Percentiles rank a stretch among this genome's conserved stretches.
These are phyloP conservation scores for Procapra przewalskii DNA, from an alignment of 2,113 vertebrate species.

Conservation along the genomic window DNA sequence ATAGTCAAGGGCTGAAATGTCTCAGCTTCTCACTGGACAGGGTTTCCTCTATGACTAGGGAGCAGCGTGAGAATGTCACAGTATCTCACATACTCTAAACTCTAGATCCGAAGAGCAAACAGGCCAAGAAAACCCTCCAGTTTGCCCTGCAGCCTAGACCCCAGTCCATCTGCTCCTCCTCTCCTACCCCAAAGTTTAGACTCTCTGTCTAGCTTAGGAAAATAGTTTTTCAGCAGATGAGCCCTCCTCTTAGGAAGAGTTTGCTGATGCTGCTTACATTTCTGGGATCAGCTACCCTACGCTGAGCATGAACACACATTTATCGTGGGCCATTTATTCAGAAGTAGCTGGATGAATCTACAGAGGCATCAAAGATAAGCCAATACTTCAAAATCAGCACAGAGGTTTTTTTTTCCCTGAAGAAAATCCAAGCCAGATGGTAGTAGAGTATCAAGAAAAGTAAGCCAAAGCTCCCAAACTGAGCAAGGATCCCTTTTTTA, in stretches of 20 bases:
- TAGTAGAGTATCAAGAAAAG: not conserved
- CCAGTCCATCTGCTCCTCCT: not conserved
- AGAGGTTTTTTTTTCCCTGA: not conserved
- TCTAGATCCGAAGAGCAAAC: not conserved
- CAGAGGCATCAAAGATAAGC: not conserved
- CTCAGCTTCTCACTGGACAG: not conserved
- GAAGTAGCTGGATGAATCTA: not conserved
- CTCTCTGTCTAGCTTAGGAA: not conserved
- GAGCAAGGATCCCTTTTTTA: slow-evolving; percentile 48
- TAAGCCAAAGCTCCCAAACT: slow-evolving; percentile 39
- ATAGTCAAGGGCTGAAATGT: not conserved
- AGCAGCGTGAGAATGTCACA: not conserved
- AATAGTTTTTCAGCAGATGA: not conserved
- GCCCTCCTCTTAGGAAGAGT: not conserved
- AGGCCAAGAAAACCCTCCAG: not conserved
- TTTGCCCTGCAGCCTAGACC: not conserved
- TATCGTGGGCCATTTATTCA: not conserved
- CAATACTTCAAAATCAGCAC: not conserved
- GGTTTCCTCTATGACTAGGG: not conserved
- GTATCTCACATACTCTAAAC: not conserved
- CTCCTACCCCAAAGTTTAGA: not conserved
- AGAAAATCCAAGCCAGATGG: slow-evolving; percentile 29
- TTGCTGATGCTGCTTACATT: not conserved
- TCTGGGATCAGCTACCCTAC: not conserved
- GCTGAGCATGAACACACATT: not conserved